phyloP scores from a whole-genome alignment of 2,113 vertebrate species.

The Zosterops borbonicus region DNA sequence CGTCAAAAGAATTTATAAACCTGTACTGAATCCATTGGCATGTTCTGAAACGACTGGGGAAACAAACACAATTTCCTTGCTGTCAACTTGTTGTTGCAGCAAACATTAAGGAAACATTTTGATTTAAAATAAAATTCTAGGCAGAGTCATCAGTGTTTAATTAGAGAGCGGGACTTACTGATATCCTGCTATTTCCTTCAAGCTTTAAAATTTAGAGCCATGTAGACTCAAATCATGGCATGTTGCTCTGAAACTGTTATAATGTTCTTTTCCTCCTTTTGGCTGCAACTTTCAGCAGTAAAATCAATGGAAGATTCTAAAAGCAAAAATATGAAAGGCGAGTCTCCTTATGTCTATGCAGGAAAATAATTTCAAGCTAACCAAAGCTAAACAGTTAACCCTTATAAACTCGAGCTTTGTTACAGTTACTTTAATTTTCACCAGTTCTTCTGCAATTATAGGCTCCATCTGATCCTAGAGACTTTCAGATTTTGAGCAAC shows the following conservation, averaged over 20 bases:
- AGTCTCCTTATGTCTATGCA: not conserved
- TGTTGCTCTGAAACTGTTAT: not conserved
- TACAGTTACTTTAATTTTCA: not conserved
- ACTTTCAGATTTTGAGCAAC: not conserved
- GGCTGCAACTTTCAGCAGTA: not conserved
- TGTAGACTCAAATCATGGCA: not conserved
- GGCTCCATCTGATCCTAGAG: not conserved
- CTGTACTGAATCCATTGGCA: not conserved
- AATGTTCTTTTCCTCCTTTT: not conserved
- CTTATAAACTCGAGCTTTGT: not conserved
- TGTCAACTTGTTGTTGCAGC: constrained; percentile 29
- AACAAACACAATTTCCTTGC: not conserved
- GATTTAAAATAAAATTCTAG: constrained; percentile 60
- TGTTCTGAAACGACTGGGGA: not conserved
- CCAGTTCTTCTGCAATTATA: not conserved
- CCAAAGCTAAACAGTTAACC: not conserved
- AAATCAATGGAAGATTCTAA: constrained; percentile 21
- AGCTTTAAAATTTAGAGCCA: constrained; percentile 9
- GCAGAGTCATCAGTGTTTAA: constrained; percentile 56
- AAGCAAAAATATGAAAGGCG: constrained; percentile 7
- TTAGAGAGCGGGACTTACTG: constrained; percentile 69
- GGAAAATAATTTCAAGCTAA: not conserved
- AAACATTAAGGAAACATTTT: constrained; percentile 47
- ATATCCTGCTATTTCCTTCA: not conserved
- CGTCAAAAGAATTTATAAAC: not conserved